Evolutionary conservation across 2,113 vertebrate species (phyloP), one percentile per base, ranked within the genome.

Genomic region (Cyanocitta stelleri): DNA sequence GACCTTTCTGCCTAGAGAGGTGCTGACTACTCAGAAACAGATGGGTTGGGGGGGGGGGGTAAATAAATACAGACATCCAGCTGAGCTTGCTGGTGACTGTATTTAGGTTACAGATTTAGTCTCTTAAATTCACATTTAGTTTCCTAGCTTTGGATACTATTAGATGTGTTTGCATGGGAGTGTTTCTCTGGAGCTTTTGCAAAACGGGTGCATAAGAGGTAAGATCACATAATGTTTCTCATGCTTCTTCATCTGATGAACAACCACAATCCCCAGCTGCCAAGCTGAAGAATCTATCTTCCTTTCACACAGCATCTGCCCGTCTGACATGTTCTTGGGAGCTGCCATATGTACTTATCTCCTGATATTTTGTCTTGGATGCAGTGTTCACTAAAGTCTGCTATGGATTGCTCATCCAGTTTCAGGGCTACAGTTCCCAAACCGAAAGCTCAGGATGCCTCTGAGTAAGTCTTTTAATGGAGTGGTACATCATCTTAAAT

Each of bases 221-320:
- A 88, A 75, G 14, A 74, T 77, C 48, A 71, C 59, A n/a, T 72
- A 71, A 92, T 54, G 56, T 94, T 88, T 95, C 72, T 80, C 5
- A 2, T 67, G 75, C 30, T 79, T 69, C 73, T 54, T 84, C 79
- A 52, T 92, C 62, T 89, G 44, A 75, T 63, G 68, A 80, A 27
- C 20, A 78, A 37, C n/a, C 72, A 78, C 67, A 89, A 61, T 71
- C 41, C 48, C 35, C 83, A 95, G 69, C 48, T 94, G 92, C 83
- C 85, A 90, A 90, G 29, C 14, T 74, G 74, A 92, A 91, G 90
- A 87, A 88, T 62, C 8, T 35, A 62, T 92, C 37, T 56, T 81
- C 76, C 44, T 75, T 84, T 93, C 83, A 87, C 68, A 71, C 15
- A 89, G 76, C 79, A 90, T 90, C 82, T 95, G 90, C 30, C 79